Conservation (phyloP, 2,797 vertebrate genomes). For the Parambassis ranga region DNA sequence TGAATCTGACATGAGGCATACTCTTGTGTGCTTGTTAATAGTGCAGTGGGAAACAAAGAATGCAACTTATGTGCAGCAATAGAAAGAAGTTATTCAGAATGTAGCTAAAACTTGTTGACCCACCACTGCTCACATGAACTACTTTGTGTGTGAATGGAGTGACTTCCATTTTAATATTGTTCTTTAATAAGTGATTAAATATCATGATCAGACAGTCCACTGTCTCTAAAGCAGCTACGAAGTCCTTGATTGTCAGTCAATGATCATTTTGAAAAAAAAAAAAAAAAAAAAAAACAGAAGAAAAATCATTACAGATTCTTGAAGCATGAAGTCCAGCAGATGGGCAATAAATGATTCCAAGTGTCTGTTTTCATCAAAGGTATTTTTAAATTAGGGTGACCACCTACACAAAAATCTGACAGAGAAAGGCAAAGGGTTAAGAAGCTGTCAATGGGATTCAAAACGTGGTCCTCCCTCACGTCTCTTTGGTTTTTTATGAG, state of each 20-base stretch:
- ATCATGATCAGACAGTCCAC: neutral
- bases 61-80: too few species aligned
- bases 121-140: neutral
- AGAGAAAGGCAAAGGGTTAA: neutral
- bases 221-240: neutral
- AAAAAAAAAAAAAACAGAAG: neutral
- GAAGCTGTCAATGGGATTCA: neutral
- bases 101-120: neutral
- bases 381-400: neutral
- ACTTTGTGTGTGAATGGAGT: too few species aligned
- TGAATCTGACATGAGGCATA: slow-evolving; percentile 7
- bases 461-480: neutral
- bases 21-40: neutral
- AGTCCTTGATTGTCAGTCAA: neutral
- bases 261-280: too few species aligned
- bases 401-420: neutral
- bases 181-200: slow-evolving; percentile 6
- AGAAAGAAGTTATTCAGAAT: neutral
- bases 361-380: neutral
- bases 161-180: neutral
- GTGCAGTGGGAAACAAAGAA: neutral
- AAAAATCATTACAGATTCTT: neutral
- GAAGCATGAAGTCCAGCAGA: neutral
- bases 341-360: neutral
- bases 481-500: too few species aligned